phyloP scores from a whole-genome alignment of 2,797 vertebrate species.

The Microtus californicus region DNA sequence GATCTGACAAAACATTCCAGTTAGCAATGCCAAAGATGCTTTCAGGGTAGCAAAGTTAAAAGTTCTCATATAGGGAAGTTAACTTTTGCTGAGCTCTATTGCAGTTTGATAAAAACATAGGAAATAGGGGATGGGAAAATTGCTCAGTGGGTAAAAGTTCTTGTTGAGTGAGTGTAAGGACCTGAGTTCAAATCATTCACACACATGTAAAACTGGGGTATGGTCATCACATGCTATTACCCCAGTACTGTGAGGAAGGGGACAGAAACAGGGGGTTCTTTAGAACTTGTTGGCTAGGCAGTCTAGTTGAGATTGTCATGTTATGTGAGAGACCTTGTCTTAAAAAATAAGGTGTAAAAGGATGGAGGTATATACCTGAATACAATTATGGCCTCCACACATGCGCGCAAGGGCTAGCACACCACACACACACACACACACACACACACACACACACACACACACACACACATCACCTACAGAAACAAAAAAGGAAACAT shows the following conservation, averaged over 20 bases:
- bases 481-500: neutral
- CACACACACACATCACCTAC: neutral
- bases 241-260: neutral
- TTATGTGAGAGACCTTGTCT: neutral
- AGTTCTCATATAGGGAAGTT: neutral
- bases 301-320: neutral
- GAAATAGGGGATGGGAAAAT: neutral
- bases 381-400: neutral
- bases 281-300: neutral
- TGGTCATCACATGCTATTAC: neutral
- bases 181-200: neutral
- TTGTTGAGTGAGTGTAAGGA: neutral
- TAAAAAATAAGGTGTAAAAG: neutral
- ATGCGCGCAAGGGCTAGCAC: neutral
- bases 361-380: neutral
- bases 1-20: constrained; percentile 41
- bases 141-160: neutral
- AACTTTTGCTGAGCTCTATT: constrained; percentile 29
- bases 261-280: neutral
- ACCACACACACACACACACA: neutral
- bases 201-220: neutral
- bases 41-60: neutral
- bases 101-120: neutral
- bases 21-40: constrained; percentile 62
- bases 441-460: too few relatives aligned